Conservation (phyloP, 1,140 invertebrate genomes). For the Heliconius himera region DNA sequence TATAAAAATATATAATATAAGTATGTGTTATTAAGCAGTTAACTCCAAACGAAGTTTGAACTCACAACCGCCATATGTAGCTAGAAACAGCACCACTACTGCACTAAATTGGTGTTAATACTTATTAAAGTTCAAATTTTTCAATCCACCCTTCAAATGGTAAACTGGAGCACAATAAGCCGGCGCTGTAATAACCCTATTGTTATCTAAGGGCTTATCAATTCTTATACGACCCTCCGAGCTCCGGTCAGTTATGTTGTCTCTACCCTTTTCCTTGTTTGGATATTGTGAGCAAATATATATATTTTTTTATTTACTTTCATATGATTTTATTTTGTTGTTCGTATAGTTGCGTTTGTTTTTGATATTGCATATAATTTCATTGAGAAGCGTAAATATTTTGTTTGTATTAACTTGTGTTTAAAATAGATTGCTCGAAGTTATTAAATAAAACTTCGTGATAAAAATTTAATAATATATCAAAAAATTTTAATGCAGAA, state of each 20-base stretch:
- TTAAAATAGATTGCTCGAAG: too few relatives aligned
- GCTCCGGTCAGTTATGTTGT: slow-evolving; percentile 16
- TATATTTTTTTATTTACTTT: slow-evolving; percentile 3
- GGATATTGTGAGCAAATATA: slow-evolving; percentile 21
- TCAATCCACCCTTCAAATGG: slow-evolving; percentile 11
- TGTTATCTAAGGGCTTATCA: slow-evolving; percentile 26
- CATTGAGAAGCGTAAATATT: neutral
- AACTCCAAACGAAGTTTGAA: too few relatives aligned
- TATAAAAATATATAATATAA: too few relatives aligned
- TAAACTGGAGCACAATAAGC: slow-evolving; percentile 15
- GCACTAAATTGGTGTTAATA: neutral
- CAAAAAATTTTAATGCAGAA: too few relatives aligned
- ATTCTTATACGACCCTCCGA: slow-evolving; percentile 12
- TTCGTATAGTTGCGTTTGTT: neutral
- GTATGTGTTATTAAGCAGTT: too few relatives aligned
- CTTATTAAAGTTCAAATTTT: neutral
- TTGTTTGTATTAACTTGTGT: neutral
- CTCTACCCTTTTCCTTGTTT: slow-evolving; percentile 15
- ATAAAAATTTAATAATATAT: too few relatives aligned
- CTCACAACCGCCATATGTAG: too few relatives aligned
- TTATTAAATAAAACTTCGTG: too few relatives aligned
- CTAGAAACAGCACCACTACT: too few relatives aligned
- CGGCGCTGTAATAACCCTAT: slow-evolving; percentile 4
- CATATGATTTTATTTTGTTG: neutral
- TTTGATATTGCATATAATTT: neutral